Evolutionary conservation across 2,797 vertebrate species (phyloP).

Genomic region (Podargus strigoides): DNA sequence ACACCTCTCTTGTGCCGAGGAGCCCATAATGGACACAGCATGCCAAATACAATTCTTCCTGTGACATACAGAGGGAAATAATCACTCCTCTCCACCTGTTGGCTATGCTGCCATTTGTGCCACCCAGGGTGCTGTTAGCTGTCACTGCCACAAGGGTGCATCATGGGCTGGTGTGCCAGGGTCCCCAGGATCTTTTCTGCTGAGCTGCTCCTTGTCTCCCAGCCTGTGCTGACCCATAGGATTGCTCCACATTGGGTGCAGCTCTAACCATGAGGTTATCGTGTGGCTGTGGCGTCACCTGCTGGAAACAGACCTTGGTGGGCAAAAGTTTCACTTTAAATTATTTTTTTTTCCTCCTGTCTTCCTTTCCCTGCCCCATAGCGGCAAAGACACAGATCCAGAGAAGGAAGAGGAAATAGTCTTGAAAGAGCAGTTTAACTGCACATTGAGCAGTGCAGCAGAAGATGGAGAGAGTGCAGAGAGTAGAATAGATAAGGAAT

Average conservation of each 20-base stretch:
- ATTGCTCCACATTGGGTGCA: neutral
- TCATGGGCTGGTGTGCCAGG: neutral
- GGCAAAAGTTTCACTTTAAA: neutral
- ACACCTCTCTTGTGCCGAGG: neutral
- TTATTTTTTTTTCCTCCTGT: neutral
- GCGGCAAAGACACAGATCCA: neutral
- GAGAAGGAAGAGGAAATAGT: neutral
- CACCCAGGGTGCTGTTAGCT: neutral
- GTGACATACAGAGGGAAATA: neutral
- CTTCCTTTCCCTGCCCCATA: neutral
- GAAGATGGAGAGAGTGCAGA: neutral
- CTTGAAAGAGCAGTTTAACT: neutral
- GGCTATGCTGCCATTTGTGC: accelerated
- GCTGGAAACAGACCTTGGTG: neutral
- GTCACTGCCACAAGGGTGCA: neutral
- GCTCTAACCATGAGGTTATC: neutral
- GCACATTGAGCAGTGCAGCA: neutral
- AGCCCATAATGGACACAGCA: accelerated
- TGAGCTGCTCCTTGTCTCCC: neutral
- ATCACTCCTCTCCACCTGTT: neutral
- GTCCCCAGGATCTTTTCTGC: neutral
- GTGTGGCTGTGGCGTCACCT: neutral
- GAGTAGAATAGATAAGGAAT: neutral
- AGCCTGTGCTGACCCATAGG: neutral
- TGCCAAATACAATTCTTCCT: neutral